Evolutionary conservation across 2,888 invertebrate species (phyloP), one percentile per base, ranked within the genome.

Genomic region (Melieria picta): DNA sequence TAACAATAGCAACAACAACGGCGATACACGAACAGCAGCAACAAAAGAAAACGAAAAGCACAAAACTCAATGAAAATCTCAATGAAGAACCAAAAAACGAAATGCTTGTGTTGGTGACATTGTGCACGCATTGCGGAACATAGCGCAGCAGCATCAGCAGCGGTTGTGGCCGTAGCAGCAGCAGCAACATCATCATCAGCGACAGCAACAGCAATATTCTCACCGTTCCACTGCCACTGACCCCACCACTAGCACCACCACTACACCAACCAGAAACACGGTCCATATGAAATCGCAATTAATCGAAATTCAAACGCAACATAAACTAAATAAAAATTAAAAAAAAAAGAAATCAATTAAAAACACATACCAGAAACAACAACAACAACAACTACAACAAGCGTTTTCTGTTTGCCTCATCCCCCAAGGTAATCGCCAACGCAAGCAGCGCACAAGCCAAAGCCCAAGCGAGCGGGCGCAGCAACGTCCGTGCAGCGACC

Each of bases 371-470:
- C 43, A 65, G 55, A 62, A 11, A 16, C 64, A 64, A 47, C 55
- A 61, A 81, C 77, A 74, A 78, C 72, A 79, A 80, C 71, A 76
- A 77, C 70, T 74, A 74, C 66, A 72, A 72, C 66, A 72, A 46
- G 57, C 60, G 65, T 69, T 50, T 73, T 72, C 62, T 73, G 70
- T 73, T 73, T 73, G 64, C 70, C 67, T 65, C 63, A 67, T 42
- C 42, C 47, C 65, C 47, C 43, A 61, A 61, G 61, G 61, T 61
- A 61, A 45, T 46, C 45, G 45, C 46, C 61, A 61, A 61, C 57
- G 16, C 30, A 13, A 16, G 9, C 57, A 10, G 10, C 13, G 13
- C 57, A 4, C 16, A 10, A n/a, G 7, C 13, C 13, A 56, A 7
- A 3, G 30, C 30, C 30, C 30, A 30, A 30, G 3, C 2, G 30